A percentile compares a stretch with the other conserved stretches of the same genome.
phyloP scores from a whole-genome alignment of 2,113 vertebrate species.

The Danio rerio region DNA sequence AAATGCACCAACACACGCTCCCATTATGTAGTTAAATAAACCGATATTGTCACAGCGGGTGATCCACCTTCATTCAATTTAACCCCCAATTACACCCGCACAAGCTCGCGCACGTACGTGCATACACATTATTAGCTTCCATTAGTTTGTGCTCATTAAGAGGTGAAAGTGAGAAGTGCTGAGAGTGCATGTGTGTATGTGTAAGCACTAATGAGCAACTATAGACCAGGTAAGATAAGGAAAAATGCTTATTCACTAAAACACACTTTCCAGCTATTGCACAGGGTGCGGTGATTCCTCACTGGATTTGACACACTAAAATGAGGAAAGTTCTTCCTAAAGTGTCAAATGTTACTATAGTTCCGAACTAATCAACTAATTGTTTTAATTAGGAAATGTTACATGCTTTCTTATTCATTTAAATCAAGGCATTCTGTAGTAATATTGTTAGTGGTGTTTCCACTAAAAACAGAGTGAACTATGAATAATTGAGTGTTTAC shows the following conservation, averaged over 20 bases:
- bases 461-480: too few species aligned
- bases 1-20: slow-evolving; percentile 11
- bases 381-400: neutral
- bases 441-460: too few species aligned
- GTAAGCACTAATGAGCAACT: slow-evolving; percentile 26
- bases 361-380: neutral
- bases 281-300: neutral
- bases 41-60: slow-evolving; percentile 45
- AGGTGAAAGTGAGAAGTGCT: slow-evolving; percentile 43
- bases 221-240: neutral
- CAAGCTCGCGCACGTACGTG: slow-evolving; percentile 23
- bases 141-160: slow-evolving; percentile 43
- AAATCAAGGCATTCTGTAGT: neutral
- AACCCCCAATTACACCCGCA: slow-evolving; percentile 33
- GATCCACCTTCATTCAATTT: slow-evolving; percentile 52
- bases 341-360: neutral
- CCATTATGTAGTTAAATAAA: slow-evolving; percentile 8
- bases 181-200: slow-evolving; percentile 26
- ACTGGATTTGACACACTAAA: neutral
- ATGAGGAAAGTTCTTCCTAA: neutral
- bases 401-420: neutral
- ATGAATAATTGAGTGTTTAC: too few species aligned
- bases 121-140: slow-evolving; percentile 38
- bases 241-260: neutral
- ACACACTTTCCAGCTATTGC: neutral